Base-by-base conservation (phyloP, 2,113 vertebrate genomes). In the Todiramphus chloris region DNA sequence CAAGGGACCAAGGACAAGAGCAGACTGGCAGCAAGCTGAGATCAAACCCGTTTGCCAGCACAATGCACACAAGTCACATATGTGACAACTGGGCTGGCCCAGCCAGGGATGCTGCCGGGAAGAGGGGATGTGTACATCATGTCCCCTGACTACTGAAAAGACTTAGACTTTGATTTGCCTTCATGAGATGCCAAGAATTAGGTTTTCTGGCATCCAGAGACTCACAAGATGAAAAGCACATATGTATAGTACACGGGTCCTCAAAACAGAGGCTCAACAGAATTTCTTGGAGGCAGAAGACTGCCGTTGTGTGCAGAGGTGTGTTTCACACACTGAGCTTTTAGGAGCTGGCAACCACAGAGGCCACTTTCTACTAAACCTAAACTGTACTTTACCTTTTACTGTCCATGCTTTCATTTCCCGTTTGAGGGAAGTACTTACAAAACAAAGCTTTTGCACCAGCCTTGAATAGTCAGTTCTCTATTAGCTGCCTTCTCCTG, bases 51-150 rank as follows among this genome's bases (percentile, higher is more conserved):
- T 39, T 46, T 93, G 78, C 78, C 84, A 70, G 63, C 43, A 18
- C 66, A 63, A 33, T 6, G 33, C 48, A 51, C 80, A 33, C 0
- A 0, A 83, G 73, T 72, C 72, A 87, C 77, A 66, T 50, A 70
- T 0, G 2, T 66, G 91, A 85, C 62, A 72, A 33, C 53, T 28
- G 79, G 50, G n/a, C 62, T 69, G 78, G 50, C 41, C 77, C 0
- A 0, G 33, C 5, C 0, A 0, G 76, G 66, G 51, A n/a, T 3
- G 1, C 37, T 35, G 48, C n/a, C 2, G 2, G 69, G 69, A 89
- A 21, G 41, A 85, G 11, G 10, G 73, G 56, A 86, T 0, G 0
- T 12, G 41, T 83, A 62, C 66, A 64, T 44, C 0, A 0, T 66
- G 75, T 93, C 46, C 91, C 53, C 66, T 74, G 31, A 35, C 6